Base-by-base conservation (phyloP, 1,140 invertebrate genomes). In the Oedothorax gibbosus region DNA sequence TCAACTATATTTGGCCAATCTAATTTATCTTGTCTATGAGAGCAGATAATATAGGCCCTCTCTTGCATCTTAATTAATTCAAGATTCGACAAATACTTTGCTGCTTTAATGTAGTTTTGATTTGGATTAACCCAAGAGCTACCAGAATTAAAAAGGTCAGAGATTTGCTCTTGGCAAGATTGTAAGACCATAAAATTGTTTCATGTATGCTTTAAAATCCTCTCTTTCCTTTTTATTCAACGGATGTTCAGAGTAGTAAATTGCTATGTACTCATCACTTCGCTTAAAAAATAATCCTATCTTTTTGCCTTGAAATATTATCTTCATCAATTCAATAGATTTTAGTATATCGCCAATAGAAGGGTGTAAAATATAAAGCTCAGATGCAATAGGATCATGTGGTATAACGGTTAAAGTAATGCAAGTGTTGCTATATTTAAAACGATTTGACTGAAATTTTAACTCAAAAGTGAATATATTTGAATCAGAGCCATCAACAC, bases 311-410 rank as follows among this genome's bases (percentile, higher is more conserved):
- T 60, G 57, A 60, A 60, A 60, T 60, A 60, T 60, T 60, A 60
- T 60, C 57, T 60, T 60, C 57, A 60, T 60, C 57, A 60, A 60
- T 60, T 60, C 57, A 60, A 60, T 60, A 60, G 57, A 60, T 60
- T 60, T 60, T 60, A 60, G 57, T 60, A 60, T 60, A 60, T 60
- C 57, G 8, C 57, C 57, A 9, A 60, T 60, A 60, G 57, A 60
- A 60, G 57, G 57, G 57, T 60, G 57, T 60, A 60, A 60, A 60
- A 60, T 60, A 60, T 60, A 60, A 9, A 60, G 57, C 57, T 60
- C 57, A 60, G 57, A 60, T 60, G 57, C 57, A 71, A 53, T 71
- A 53, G 68, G 68, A 71, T 49, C 68, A 71, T 50, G 51, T 50
- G 68, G 35, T 71, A 50, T 71, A 49, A 71, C 51, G 68, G 68